Percentiles rank a stretch among this genome's conserved stretches.
These are phyloP conservation scores for Tenodera sinensis DNA, from an alignment of 2,888 invertebrate species.

Conservation along the genomic window DNA sequence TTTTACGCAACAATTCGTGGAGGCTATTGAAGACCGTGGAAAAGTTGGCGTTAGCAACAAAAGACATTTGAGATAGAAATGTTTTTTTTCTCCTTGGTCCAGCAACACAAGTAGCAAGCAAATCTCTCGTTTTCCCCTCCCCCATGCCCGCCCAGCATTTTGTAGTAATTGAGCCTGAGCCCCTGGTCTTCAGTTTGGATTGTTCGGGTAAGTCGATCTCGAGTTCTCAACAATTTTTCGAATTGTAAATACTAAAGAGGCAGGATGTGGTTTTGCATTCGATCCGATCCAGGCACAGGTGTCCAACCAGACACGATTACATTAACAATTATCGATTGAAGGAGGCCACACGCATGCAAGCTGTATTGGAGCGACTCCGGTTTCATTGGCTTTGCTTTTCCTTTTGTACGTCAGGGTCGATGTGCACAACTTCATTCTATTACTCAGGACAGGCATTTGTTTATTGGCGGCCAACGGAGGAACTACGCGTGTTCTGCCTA, in stretches of 20 bases:
- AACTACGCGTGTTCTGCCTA: too few species aligned
- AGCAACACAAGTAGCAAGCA: not conserved
- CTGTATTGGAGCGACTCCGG: not conserved
- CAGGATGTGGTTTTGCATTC: not conserved
- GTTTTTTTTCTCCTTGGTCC: not conserved
- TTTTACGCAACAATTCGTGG: not conserved
- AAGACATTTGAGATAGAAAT: not conserved
- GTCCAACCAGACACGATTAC: not conserved
- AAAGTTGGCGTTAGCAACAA: not conserved
- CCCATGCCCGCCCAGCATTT: not conserved
- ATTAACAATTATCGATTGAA: not conserved
- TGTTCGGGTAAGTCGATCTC: not conserved
- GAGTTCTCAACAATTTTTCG: not conserved
- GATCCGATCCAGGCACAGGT: not conserved
- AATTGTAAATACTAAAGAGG: not conserved
- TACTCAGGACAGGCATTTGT: too few species aligned
- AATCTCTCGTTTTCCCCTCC: not conserved
- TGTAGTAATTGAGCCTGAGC: not conserved
- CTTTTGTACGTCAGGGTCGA: not conserved
- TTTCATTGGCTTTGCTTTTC: not conserved
- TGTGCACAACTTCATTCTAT: not conserved
- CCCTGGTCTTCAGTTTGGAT: not conserved
- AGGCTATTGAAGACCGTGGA: not conserved
- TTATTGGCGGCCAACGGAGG: too few species aligned
- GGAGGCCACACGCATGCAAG: not conserved